phyloP scores from a whole-genome alignment of 2,888 invertebrate genomes.

The Toxonevra muliebris region DNA sequence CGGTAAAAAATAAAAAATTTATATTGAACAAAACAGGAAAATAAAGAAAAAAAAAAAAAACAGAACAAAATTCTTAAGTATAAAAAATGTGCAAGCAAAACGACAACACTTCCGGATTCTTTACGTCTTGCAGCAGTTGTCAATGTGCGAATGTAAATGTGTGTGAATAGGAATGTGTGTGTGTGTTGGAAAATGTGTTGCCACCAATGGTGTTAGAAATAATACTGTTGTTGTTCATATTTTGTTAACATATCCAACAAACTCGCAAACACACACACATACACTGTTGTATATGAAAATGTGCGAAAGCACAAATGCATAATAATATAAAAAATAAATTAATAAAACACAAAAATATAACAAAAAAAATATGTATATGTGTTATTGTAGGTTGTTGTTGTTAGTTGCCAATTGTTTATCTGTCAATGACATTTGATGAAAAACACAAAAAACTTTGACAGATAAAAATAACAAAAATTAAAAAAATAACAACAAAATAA shows the following conservation, averaged over 20 bases:
- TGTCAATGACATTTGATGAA: slow-evolving; percentile 25
- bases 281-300: slow-evolving; percentile 34
- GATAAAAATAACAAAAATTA: not conserved
- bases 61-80: not conserved
- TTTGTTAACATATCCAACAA: not conserved
- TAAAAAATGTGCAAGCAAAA: too few relatives aligned
- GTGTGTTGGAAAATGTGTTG: too few relatives aligned
- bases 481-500: not conserved
- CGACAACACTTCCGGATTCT: not conserved
- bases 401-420: slow-evolving; percentile 23
- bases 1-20: not conserved
- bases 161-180: too few relatives aligned
- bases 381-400: slow-evolving; percentile 24
- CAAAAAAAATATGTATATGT: slow-evolving; percentile 4
- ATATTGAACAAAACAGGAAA: not conserved
- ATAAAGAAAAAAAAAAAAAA: not conserved
- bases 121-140: not conserved
- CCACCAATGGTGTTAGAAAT: too few relatives aligned
- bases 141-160: not conserved
- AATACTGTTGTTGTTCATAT: not conserved
- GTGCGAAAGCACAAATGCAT: slow-evolving; percentile 40
- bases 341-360: slow-evolving; percentile 14
- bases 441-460: slow-evolving; percentile 5
- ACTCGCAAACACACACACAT: slow-evolving; percentile 6
- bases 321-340: slow-evolving; percentile 37